Percentiles rank a stretch among this genome's conserved stretches.
Conservation (phyloP, 2,888 invertebrate genomes). For the Folsomia candida region DNA sequence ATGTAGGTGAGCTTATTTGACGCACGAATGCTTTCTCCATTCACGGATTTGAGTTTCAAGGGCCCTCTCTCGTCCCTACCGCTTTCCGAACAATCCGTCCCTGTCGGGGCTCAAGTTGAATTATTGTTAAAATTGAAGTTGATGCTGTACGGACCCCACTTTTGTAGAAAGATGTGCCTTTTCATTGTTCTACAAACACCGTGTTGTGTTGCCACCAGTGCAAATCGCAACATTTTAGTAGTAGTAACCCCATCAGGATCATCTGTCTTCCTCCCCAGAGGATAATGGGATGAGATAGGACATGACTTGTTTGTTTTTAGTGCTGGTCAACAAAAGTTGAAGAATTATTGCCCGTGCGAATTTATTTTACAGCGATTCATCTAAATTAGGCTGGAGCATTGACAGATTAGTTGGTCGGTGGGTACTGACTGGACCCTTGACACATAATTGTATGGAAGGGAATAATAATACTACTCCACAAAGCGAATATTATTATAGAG, state of each 20-base stretch:
- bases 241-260: neutral
- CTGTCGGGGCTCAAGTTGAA: neutral
- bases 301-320: neutral
- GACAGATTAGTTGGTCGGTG: neutral
- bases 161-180: neutral
- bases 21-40: slow-evolving; percentile 42
- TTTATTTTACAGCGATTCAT: neutral
- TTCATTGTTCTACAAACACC: neutral
- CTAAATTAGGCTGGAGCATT: neutral
- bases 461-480: too few species aligned
- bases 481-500: too few species aligned
- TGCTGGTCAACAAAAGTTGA: neutral
- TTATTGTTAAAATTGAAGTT: neutral
- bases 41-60: slow-evolving; percentile 16
- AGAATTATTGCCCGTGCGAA: neutral
- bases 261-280: neutral
- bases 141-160: neutral
- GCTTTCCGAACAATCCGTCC: neutral
- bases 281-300: neutral
- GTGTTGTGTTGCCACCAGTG: too few species aligned
- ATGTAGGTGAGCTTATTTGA: slow-evolving; percentile 35
- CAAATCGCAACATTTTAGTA: neutral
- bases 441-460: too few species aligned
- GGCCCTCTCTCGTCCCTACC: slow-evolving; percentile 6
- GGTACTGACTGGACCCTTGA: too few species aligned